Percentiles rank a stretch among this genome's conserved stretches.
Evolutionary conservation across 2,797 vertebrate genomes (phyloP).

Genomic region (Sebastes baramenuke): DNA sequence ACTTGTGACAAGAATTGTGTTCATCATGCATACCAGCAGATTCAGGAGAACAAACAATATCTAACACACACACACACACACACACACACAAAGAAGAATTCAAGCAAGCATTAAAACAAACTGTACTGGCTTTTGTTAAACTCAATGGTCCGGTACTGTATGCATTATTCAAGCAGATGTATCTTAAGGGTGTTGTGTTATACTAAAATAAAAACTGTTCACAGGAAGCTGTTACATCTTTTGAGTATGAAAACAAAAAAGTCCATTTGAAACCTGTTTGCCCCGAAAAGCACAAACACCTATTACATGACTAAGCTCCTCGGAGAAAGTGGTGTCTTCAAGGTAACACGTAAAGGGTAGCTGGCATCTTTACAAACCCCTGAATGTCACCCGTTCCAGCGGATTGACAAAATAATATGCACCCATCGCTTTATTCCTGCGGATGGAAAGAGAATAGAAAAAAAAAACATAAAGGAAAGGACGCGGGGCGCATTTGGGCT

Average conservation of each 20-base stretch:
- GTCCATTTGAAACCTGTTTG: slow-evolving; percentile 28
- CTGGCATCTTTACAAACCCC: slow-evolving; percentile 73
- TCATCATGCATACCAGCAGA: not conserved
- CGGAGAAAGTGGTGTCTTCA: slow-evolving; percentile 44
- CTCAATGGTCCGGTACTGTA: not conserved
- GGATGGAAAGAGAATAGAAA: slow-evolving; percentile 77
- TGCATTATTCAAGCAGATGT: slow-evolving; percentile 8
- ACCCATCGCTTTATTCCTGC: slow-evolving; percentile 90
- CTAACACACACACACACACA: not conserved
- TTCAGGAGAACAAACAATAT: not conserved
- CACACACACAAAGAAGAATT: not conserved
- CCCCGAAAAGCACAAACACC: slow-evolving; percentile 26
- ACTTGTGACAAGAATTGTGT: not conserved
- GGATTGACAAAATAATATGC: slow-evolving; percentile 98
- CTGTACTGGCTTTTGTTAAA: not conserved
- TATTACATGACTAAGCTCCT: slow-evolving; percentile 29
- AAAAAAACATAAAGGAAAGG: slow-evolving; percentile 83
- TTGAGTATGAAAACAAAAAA: slow-evolving; percentile 20
- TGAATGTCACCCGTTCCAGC: slow-evolving; percentile 88
- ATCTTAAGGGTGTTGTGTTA: not conserved
- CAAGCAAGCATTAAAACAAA: not conserved
- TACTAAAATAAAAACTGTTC: not conserved
- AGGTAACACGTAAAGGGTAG: slow-evolving; percentile 70
- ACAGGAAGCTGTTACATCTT: slow-evolving; percentile 2
- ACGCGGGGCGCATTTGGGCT: slow-evolving; percentile 87